Evolutionary conservation across 2,797 vertebrate genomes (phyloP).

Genomic region (Odontamblyopus rebecca): DNA sequence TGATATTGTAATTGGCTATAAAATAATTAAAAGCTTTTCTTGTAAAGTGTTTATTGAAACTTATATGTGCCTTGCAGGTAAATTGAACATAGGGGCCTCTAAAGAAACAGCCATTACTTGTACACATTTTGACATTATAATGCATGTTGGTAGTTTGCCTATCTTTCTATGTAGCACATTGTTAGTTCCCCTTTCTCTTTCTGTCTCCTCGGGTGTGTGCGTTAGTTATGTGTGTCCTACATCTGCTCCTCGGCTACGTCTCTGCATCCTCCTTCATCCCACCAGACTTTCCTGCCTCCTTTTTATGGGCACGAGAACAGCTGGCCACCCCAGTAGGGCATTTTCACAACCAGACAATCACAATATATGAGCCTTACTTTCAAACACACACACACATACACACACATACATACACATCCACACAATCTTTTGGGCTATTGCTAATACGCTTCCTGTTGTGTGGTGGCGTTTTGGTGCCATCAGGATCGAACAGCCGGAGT

Average conservation of each 20-base stretch:
- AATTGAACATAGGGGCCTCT: neutral
- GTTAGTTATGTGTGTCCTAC: constrained; percentile 48
- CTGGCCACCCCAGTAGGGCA: constrained; percentile 85
- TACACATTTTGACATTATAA: neutral
- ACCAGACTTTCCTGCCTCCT: constrained; percentile 87
- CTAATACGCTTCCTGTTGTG: constrained; percentile 55
- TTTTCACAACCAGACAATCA: constrained; percentile 71
- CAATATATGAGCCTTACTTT: constrained; percentile 64
- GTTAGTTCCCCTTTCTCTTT: constrained; percentile 4
- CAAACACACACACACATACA: constrained; percentile 10
- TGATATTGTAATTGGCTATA: constrained; percentile 6
- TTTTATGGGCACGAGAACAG: constrained; percentile 93
- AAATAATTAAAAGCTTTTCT: neutral
- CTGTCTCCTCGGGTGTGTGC: constrained; percentile 8
- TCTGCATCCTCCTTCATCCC: constrained; percentile 78
- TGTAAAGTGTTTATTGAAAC: constrained; percentile 2
- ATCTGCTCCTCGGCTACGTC: constrained; percentile 58
- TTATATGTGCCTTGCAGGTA: neutral
- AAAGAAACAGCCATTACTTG: neutral
- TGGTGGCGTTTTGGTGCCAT: constrained; percentile 51
- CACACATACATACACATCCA: constrained; percentile 29
- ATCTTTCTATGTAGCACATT: constrained; percentile 7
- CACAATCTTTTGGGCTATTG: constrained; percentile 38
- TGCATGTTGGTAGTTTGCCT: constrained; percentile 12
- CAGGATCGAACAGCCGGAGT: constrained; percentile 46